A percentile compares a stretch with the other conserved stretches of the same genome.
Evolutionary conservation across 2,888 invertebrate species (phyloP).

Genomic region (Epinotia brunnichana): DNA sequence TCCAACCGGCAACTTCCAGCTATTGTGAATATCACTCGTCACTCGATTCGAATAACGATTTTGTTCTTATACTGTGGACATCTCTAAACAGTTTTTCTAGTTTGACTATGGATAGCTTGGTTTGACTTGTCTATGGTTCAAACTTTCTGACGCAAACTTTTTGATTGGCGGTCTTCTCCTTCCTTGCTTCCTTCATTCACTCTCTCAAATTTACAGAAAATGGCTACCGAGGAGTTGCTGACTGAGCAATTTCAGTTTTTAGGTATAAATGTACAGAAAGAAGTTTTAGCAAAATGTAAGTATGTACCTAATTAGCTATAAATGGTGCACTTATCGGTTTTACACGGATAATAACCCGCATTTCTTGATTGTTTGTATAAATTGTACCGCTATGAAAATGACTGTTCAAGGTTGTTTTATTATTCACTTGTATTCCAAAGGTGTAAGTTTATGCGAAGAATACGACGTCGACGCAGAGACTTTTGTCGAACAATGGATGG

Average conservation of each 20-base stretch:
- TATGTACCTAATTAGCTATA: conserved; percentile 49
- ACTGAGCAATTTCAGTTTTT: conserved; percentile 86
- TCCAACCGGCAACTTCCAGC: neutral
- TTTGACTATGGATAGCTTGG: conserved; percentile 34
- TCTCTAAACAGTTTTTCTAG: conserved; percentile 16
- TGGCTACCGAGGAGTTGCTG: conserved; percentile 83
- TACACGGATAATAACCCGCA: conserved; percentile 33
- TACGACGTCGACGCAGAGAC: conserved; percentile 87
- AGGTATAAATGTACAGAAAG: conserved; percentile 82
- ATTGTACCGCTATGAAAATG: conserved; percentile 60
- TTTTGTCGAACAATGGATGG: conserved; percentile 91
- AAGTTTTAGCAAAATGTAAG: conserved; percentile 84
- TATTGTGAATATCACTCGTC: neutral
- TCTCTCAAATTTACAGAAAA: conserved; percentile 72
- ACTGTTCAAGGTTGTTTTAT: conserved; percentile 80
- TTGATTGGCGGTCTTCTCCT: conserved; percentile 65
- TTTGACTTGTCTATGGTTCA: conserved; percentile 50
- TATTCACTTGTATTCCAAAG: conserved; percentile 68
- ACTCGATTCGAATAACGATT: conserved; percentile 17
- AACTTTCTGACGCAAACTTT: conserved; percentile 56
- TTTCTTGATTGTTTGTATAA: conserved; percentile 52
- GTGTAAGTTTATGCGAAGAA: conserved; percentile 86
- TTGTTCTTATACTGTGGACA: neutral
- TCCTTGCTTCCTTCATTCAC: conserved; percentile 57
- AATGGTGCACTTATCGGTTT: conserved; percentile 15